Base-by-base conservation (phyloP, 2,797 vertebrate species). In the Momotus momota region DNA sequence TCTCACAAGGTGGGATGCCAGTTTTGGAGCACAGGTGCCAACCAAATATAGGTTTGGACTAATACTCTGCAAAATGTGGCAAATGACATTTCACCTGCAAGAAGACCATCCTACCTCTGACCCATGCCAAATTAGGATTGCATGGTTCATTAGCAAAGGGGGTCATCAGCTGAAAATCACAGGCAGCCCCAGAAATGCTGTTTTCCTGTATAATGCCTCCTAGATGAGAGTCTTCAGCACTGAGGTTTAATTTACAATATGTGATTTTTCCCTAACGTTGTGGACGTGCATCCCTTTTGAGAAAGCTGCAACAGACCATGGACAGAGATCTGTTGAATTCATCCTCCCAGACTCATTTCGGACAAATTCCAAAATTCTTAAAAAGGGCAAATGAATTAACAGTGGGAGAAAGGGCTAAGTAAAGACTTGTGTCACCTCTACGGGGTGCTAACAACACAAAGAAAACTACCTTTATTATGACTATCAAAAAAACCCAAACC, bases 41-140 rank as follows among this genome's bases (percentile, higher is more conserved):
- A 97, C 69, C 94, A 96, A 96, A 97, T 95, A 91, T 70, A 95
- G 94, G 40, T 77, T 94, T 10, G 27, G 84, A 52, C 85, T 90
- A 97, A 97, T 96, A 96, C 69, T 69, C 93, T 92, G 94, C 91
- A 93, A 97, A 97, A 95, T 60, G 92, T 77, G 93, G 96, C 88
- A 93, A 93, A 97, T 33, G 54, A 92, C 81, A 96, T 88, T 94
- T 97, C 87, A 93, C 95, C 94, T 90, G 93, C 93, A 75, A 86
- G 82, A 86, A 88, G 40, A 90, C 73, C 71, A 0, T 86, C 81
- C 96, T 86, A 71, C 74, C 95, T 90, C 86, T 87, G 79, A 70
- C 66, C 78, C 73, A 54, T 97, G 88, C 87, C 94, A 97, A 92
- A 94, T 91, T 88, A 94, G 74, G 61, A 80, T 58, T 92, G 92